Evolutionary conservation across 2,888 invertebrate genomes (phyloP).

Genomic region (Lumbricus terrestris): DNA sequence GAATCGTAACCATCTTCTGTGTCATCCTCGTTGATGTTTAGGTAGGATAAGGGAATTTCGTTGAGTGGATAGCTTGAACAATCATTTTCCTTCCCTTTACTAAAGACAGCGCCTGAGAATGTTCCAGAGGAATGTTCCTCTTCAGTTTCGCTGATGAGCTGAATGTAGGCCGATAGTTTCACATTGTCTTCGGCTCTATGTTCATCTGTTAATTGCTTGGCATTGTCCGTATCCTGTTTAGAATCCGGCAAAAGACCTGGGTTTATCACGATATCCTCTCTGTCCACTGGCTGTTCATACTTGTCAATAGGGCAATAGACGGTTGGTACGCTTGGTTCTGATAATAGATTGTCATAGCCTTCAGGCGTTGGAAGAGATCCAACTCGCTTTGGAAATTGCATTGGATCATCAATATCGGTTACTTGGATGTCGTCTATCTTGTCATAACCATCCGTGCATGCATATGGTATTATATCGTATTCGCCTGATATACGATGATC

Average conservation of each 20-base stretch:
- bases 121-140: not conserved
- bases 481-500: not conserved
- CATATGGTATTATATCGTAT: no score
- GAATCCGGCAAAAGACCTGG: not conserved
- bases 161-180: not conserved
- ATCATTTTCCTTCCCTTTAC: not conserved
- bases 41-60: not conserved
- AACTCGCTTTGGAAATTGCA: not conserved
- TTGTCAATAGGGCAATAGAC: slow-evolving; percentile 3
- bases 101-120: not conserved
- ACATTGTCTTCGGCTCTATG: not conserved
- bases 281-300: not conserved
- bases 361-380: not conserved
- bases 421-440: not conserved
- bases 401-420: not conserved
- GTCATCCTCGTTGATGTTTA: not conserved
- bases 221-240: no score
- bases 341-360: not conserved
- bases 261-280: not conserved
- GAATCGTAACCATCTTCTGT: not conserved
- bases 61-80: not conserved
- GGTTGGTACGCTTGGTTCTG: not conserved
- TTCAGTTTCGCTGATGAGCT: not conserved
- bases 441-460: not conserved
- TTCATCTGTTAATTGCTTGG: no score